Evolutionary conservation across 2,113 vertebrate species (phyloP).

Genomic region (Pluvianellus socialis): DNA sequence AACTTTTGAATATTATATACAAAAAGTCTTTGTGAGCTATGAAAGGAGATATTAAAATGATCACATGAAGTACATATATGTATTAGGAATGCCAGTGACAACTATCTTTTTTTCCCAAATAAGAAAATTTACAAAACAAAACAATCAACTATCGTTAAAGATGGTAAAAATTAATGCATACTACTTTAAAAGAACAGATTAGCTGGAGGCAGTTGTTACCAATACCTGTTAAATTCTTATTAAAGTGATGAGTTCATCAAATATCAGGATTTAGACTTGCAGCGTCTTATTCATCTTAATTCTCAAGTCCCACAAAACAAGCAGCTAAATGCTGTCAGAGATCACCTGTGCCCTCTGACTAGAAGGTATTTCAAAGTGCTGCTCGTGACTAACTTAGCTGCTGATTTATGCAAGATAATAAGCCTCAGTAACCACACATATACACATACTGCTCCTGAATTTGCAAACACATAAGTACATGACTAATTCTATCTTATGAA

Average conservation of each 20-base stretch:
- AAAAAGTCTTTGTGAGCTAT: background rate
- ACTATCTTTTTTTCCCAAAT: background rate
- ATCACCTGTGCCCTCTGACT: background rate
- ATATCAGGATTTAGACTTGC: background rate
- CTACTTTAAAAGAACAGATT: background rate
- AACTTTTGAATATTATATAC: background rate
- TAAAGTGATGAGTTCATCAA: background rate
- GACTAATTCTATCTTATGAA: background rate
- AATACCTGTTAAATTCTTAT: background rate
- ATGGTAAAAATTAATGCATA: background rate
- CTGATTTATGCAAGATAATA: background rate
- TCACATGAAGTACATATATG: fast-evolving
- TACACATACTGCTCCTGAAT: background rate
- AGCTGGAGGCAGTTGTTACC: background rate
- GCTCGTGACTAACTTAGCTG: background rate
- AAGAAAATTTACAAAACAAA: background rate
- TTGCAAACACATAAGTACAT: background rate
- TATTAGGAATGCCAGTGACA: background rate
- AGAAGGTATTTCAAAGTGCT: background rate
- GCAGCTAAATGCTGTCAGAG: background rate
- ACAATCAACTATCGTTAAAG: background rate
- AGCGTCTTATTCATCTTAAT: background rate
- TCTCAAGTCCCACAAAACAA: background rate
- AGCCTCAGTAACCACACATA: conserved; percentile 1
- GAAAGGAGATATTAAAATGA: background rate